Conservation (phyloP, 2,888 invertebrate genomes). For the Epsilonema sp. region DNA sequence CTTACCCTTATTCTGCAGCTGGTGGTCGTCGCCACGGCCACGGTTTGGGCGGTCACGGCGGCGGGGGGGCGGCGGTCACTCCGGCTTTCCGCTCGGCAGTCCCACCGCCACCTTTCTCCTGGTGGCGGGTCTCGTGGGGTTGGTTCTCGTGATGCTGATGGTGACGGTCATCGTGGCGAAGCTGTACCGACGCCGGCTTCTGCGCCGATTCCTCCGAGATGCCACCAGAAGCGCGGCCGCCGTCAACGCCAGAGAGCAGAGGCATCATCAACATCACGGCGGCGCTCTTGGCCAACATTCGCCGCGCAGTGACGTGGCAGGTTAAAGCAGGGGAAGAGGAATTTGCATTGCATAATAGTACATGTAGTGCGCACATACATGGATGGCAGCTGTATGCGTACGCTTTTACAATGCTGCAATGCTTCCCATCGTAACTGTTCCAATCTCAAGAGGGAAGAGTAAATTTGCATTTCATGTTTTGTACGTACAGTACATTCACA, state of each 20-base stretch:
- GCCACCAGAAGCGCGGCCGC: not conserved
- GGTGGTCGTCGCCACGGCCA: too few relatives aligned
- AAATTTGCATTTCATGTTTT: too few relatives aligned
- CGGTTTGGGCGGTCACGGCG: not conserved
- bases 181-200: constrained; percentile 11
- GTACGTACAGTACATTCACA: too few relatives aligned
- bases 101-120: constrained; percentile 7
- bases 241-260: not conserved
- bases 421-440: too few relatives aligned
- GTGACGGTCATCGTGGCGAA: constrained; percentile 9
- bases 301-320: not conserved
- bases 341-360: too few relatives aligned
- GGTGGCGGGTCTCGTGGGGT: constrained; percentile 6
- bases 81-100: not conserved
- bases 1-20: too few relatives aligned
- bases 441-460: too few relatives aligned
- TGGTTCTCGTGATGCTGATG: constrained; percentile 6
- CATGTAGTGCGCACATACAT: too few relatives aligned
- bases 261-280: not conserved
- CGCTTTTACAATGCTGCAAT: too few relatives aligned
- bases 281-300: not conserved
- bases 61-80: not conserved
- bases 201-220: constrained; percentile 2
- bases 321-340: not conserved
- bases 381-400: too few relatives aligned